These are phyloP conservation scores for Actinemys pallida DNA, from an alignment of 2,113 vertebrate genomes.

Conservation along the genomic window DNA sequence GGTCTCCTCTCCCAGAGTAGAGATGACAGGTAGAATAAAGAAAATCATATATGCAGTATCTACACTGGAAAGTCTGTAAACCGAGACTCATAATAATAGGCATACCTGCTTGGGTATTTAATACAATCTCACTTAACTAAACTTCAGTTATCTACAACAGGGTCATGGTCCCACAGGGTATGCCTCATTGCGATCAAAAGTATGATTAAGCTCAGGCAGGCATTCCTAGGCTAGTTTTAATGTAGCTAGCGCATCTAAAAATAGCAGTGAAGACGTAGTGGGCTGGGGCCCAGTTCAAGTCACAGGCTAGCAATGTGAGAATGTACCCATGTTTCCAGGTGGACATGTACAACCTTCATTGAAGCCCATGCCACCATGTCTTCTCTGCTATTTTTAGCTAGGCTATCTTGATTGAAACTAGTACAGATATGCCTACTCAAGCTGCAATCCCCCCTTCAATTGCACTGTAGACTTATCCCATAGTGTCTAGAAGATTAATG, in stretches of 20 bases:
- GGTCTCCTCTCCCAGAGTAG: not conserved
- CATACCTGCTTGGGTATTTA: not conserved
- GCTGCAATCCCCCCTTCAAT: not conserved
- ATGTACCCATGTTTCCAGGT: not conserved
- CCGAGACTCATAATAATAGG: not conserved
- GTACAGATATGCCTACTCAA: not conserved
- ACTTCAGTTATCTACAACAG: not conserved
- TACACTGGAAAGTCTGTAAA: not conserved
- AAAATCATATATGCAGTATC: not conserved
- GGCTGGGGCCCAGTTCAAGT: not conserved
- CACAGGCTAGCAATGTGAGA: not conserved
- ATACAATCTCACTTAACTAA: not conserved
- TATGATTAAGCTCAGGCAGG: not conserved
- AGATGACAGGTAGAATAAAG: not conserved
- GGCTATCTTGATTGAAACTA: not conserved
- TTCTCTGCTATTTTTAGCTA: not conserved
- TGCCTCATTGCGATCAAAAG: not conserved
- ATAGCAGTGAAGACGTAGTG: not conserved
- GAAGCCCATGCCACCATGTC: not conserved
- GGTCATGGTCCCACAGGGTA: not conserved
- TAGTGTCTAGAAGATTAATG: not conserved
- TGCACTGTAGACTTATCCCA: not conserved
- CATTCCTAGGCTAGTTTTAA: not conserved
- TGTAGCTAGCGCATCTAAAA: not conserved
- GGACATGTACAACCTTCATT: not conserved